Evolutionary conservation across 1,140 invertebrate species (phyloP), one percentile per base, ranked within the genome.

Genomic region (Cyclina sinensis): DNA sequence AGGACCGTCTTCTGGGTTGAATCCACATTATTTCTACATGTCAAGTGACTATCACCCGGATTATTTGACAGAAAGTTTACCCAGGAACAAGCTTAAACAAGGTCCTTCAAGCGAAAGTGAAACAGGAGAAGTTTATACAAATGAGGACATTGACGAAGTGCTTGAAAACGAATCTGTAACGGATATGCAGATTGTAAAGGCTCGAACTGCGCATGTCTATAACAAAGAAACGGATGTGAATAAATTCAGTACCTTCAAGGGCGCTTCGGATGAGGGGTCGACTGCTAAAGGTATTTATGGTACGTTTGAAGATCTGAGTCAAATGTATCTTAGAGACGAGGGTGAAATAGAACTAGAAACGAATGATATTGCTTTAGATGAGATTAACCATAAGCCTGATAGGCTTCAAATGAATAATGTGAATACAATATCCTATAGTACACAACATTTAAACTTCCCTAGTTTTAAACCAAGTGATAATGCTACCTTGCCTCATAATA

Each of bases 1-100:
- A 46, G 39, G n/a, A 32, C 4, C 37, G 18, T 54, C 43, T 39
- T 46, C 30, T 39, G 87, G 89, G 57, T 68, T 43, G 0, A 48
- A 82, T 21, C 85, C 87, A 16, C 39, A 70, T 12, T 83, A 82
- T 48, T 92, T 89, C 65, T 92, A 92, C 57, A 89, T 92, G 87
- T 92, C 90, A 4, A 88, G 90, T 57, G 90, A 92, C 39, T 90
- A 88, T 51, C 86, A 88, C 24, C 91, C 90, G 21, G 86, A 93
- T 73, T 80, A 89, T 57, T 76, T 90, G 48, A 79, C 87, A 16
- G 80, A 86, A 43, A 89, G 85, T 62, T 74, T 88, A 39, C 86
- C 86, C 1, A 59, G 76, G 16, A 30, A 74, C n/a, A 46, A 82
- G 12, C 14, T 65, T n/a, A 43, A 7, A 43, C 43, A 86, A 32